phyloP scores from a whole-genome alignment of 2,797 vertebrate species.

The Benthosema pterotum region DNA sequence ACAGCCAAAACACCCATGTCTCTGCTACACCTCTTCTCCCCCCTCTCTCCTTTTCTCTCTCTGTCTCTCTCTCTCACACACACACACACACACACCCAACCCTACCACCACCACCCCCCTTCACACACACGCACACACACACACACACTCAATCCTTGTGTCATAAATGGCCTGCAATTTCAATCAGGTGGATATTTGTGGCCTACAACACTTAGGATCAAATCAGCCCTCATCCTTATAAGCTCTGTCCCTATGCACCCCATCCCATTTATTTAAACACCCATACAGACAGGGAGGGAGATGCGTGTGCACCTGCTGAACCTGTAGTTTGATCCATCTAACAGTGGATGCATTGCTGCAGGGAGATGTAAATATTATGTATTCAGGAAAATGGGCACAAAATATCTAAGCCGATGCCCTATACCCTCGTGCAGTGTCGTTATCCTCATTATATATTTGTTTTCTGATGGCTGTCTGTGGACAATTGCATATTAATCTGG shows the following conservation, averaged over 20 bases:
- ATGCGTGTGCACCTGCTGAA: too few relatives aligned
- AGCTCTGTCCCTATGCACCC: slow-evolving; percentile 40
- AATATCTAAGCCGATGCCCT: too few relatives aligned
- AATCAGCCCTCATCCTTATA: slow-evolving; percentile 86
- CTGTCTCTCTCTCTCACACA: slow-evolving; percentile 37
- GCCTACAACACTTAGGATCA: slow-evolving; percentile 94
- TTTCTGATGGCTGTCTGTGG: too few relatives aligned
- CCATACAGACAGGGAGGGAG: too few relatives aligned
- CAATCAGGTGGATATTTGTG: slow-evolving; percentile 98
- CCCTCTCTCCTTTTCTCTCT: slow-evolving; percentile 41
- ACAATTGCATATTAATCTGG: too few relatives aligned
- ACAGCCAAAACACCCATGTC: slow-evolving; percentile 85
- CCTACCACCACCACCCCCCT: too few relatives aligned
- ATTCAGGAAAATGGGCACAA: too few relatives aligned
- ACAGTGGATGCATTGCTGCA: too few relatives aligned
- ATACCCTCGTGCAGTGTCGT: too few relatives aligned
- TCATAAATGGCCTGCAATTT: slow-evolving; percentile 97
- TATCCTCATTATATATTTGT: too few relatives aligned
- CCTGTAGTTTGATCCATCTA: too few relatives aligned
- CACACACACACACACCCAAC: slow-evolving; percentile 43
- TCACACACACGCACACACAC: slow-evolving; percentile 22
- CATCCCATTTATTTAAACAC: neutral
- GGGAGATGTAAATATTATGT: too few relatives aligned
- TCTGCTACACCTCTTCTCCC: slow-evolving; percentile 18
- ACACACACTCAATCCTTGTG: slow-evolving; percentile 64